Conservation (phyloP, 1,140 invertebrate species). For the Panagrolaimus sp. region DNA sequence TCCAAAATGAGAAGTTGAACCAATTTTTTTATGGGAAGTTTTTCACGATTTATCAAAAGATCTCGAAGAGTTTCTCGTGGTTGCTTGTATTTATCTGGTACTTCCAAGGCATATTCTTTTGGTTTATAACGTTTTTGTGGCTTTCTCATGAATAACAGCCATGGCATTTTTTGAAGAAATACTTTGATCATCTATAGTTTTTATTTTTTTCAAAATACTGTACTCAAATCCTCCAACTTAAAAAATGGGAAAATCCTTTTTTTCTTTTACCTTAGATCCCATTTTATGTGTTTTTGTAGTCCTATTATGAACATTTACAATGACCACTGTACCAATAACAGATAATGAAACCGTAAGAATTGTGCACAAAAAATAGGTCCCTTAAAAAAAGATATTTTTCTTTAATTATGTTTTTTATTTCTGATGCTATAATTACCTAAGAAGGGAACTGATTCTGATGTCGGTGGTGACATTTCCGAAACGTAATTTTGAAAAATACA, state of each 20-base stretch:
- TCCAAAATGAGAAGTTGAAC: constrained; percentile 35
- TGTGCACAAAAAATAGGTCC: constrained; percentile 98
- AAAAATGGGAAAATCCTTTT: neutral
- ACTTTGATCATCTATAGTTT: constrained; percentile 30
- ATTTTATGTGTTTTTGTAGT: constrained; percentile 85
- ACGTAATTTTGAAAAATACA: constrained; percentile 61
- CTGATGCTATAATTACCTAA: constrained; percentile 69
- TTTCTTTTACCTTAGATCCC: constrained; percentile 81
- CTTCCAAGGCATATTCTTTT: constrained; percentile 6
- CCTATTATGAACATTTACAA: constrained; percentile 96
- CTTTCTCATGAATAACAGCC: constrained; percentile 36
- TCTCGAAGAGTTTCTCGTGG: constrained; percentile 10
- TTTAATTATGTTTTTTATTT: neutral
- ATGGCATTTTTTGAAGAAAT: constrained; percentile 39
- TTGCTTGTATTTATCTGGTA: neutral
- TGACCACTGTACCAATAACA: constrained; percentile 93
- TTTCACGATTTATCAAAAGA: constrained; percentile 15
- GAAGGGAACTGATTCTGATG: constrained; percentile 89
- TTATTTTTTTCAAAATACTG: constrained; percentile 4
- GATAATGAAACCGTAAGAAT: constrained; percentile 99
- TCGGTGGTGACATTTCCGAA: constrained; percentile 77
- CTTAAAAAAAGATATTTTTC: constrained; percentile 64
- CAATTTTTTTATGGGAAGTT: constrained; percentile 10
- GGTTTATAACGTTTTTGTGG: constrained; percentile 30
- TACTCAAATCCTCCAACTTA: neutral